phyloP scores from a whole-genome alignment of 2,797 vertebrate genomes.

The Bovichtus variegatus region DNA sequence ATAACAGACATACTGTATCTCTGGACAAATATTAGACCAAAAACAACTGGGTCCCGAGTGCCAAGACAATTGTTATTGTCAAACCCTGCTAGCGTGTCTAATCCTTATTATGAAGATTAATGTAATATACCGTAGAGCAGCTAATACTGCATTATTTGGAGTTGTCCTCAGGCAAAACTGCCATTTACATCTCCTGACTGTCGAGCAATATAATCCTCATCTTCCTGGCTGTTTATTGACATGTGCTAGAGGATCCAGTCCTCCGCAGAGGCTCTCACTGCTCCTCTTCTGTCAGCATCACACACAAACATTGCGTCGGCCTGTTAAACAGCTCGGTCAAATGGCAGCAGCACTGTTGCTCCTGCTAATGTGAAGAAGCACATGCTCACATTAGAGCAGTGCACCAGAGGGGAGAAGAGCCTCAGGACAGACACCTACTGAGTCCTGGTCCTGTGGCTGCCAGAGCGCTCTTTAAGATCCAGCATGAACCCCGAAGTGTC shows the following conservation, averaged over 20 bases:
- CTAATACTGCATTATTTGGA: conserved; percentile 46
- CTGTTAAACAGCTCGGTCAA: conserved; percentile 63
- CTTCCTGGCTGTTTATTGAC: conserved; percentile 63
- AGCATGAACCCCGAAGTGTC: conserved; percentile 44
- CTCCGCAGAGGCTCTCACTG: conserved; percentile 15
- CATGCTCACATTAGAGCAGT: conserved; percentile 54
- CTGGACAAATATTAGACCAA: conserved; percentile 38
- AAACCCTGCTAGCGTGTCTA: conserved; percentile 44
- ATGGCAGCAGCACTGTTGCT: conserved; percentile 54
- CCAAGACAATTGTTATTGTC: conserved; percentile 54
- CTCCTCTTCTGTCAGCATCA: conserved; percentile 57
- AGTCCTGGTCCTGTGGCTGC: conserved; percentile 57
- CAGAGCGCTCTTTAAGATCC: conserved; percentile 63
- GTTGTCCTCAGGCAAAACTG: conserved; percentile 50
- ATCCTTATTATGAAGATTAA: conserved; percentile 70
- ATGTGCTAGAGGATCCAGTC: conserved; percentile 51
- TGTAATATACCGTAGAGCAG: conserved; percentile 47
- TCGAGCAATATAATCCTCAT: conserved; percentile 60
- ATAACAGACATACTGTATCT: conserved; percentile 32
- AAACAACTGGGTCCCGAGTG: conserved; percentile 35
- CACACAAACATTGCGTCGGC: conserved; percentile 58
- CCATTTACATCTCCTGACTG: conserved; percentile 43
- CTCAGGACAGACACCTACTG: conserved; percentile 65
- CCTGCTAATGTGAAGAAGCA: conserved; percentile 67
- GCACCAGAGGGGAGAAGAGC: conserved; percentile 55